Evolutionary conservation across 2,888 invertebrate genomes (phyloP), one percentile per base, ranked within the genome.

Genomic region (Athalia cordata): DNA sequence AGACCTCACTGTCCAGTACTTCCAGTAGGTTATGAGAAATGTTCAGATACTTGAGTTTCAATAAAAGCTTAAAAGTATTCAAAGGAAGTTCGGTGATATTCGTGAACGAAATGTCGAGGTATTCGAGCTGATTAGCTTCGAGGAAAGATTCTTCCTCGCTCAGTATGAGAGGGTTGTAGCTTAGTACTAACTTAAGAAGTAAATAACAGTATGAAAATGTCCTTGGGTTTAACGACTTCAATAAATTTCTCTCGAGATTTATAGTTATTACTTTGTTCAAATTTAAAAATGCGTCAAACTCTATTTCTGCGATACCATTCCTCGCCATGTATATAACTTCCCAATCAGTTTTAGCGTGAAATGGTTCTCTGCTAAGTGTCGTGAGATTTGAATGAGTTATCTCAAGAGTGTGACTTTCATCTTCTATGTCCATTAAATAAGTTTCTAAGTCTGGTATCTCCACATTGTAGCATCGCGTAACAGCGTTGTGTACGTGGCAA

Each of bases 401-500:
- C 65, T 78, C 78, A 4, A 78, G 49, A 11, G 78, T 72, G 52
- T 72, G 78, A 15, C 78, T 78, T 55, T 78, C 72, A 45, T 78
- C 78, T 62, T 52, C 55, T 11, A 55, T 13, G 4, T 55, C 64
- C 4, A 8, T 4, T 3, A 78, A 55, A 8, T 74, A 78, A 15
- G 9, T 62, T 29, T 74, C 57, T 8, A 78, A 50, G 11, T 78
- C 78, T 11, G 61, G 52, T 57, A 78, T 78, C 52, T 78, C 62
- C 43, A 72, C 78, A 74, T 78, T 74, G 78, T 78, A 78, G 29
- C 78, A 78, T 49, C 78, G 68, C n/a, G 72, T 78, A n/a, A 78
- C 72, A 7, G 72, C 43, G 70, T 78, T 70, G 74, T 78, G 55
- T 45, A 78, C 57, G 65, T 78, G 70, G 43, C 78, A 78, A 3